Percentiles rank a stretch among this genome's conserved stretches.
Evolutionary conservation across 2,888 invertebrate genomes (phyloP).

Genomic region (Cerceris ruficornis): DNA sequence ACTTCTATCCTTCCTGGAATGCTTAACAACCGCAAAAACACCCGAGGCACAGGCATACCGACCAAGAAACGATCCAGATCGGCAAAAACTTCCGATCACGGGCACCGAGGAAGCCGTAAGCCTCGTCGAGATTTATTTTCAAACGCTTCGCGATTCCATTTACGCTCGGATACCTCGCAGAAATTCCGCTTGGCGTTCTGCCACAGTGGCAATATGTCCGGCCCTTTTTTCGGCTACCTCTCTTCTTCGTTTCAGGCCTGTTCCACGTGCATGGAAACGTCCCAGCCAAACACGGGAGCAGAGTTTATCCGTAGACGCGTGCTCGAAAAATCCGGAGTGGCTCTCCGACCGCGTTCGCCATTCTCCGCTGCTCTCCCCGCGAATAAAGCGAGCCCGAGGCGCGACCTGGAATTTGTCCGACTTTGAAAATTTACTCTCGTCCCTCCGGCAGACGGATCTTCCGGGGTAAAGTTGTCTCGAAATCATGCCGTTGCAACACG

Average conservation of each 20-base stretch:
- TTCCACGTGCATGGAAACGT: conserved; percentile 39
- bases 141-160: conserved; percentile 76
- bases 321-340: conserved; percentile 51
- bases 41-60: background rate
- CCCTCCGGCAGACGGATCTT: conserved; percentile 26
- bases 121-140: conserved; percentile 73
- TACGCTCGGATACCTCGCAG: conserved; percentile 72
- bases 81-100: conserved; percentile 50
- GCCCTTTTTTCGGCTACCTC: conserved; percentile 31
- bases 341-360: conserved; percentile 40
- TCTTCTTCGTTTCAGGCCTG: conserved; percentile 1
- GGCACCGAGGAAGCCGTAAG: conserved; percentile 70
- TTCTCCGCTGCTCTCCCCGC: conserved; percentile 10
- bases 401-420: conserved; percentile 64
- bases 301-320: conserved; percentile 54
- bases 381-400: conserved; percentile 56
- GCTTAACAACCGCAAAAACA: too few species aligned
- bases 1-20: too few species aligned
- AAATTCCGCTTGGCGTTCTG: conserved; percentile 61
- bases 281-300: conserved; percentile 63
- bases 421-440: conserved; percentile 42
- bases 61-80: conserved; percentile 7
- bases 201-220: conserved; percentile 65
- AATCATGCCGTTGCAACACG: conserved; percentile 40
- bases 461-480: conserved; percentile 43